phyloP scores from a whole-genome alignment of 2,113 vertebrate species.

The Crocuta crocuta region DNA sequence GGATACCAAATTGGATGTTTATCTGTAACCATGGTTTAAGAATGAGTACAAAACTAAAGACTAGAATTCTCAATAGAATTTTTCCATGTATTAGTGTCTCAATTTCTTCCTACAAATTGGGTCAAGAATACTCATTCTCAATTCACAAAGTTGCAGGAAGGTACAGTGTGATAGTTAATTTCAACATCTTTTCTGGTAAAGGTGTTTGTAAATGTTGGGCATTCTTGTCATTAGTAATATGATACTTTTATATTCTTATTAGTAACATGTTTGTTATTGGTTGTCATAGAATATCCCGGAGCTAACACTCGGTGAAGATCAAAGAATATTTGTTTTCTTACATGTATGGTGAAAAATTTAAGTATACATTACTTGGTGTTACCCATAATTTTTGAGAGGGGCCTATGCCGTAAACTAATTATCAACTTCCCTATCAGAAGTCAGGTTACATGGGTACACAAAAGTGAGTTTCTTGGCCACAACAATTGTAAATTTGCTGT shows the following conservation, averaged over 20 bases:
- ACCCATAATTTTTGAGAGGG: not conserved
- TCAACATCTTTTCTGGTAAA: not conserved
- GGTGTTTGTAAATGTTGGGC: not conserved
- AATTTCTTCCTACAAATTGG: constrained; percentile 53
- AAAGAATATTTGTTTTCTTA: not conserved
- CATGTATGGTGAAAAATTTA: not conserved
- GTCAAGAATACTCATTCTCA: not conserved
- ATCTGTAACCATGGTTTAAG: not conserved
- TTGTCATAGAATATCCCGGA: not conserved
- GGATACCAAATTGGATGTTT: not conserved
- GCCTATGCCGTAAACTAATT: not conserved
- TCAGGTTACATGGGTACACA: not conserved
- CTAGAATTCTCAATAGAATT: constrained; percentile 27
- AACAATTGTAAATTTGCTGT: not conserved
- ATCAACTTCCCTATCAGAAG: not conserved
- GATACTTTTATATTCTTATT: not conserved
- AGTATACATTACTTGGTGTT: not conserved
- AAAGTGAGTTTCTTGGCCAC: not conserved
- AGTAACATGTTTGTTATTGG: not conserved
- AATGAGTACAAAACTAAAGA: not conserved
- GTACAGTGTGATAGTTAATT: not conserved
- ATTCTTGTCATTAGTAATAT: not conserved
- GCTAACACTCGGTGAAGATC: not conserved
- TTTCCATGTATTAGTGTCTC: not conserved
- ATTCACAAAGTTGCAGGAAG: not conserved